Evolutionary conservation across 1,140 invertebrate genomes (phyloP), one percentile per base, ranked within the genome.

Genomic region (Conus ventricosus): DNA sequence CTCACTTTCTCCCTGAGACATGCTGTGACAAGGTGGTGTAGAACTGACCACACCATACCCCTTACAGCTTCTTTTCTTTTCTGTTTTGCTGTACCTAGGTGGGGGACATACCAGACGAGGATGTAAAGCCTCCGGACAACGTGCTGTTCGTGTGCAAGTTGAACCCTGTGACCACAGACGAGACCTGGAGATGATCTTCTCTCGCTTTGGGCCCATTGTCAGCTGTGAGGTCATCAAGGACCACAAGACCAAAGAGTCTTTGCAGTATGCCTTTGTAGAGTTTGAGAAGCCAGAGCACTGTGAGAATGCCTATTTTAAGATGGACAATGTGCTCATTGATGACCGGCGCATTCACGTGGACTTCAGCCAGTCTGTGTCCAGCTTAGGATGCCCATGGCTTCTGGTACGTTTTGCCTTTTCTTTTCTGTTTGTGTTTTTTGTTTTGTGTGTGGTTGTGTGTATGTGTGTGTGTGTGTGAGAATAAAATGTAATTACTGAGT

Each of bases 241-340:
- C 95, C 97, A 97, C 89, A 97, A 98, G 93, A 97, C 98, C 5
- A 97, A 97, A 13, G 98, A 99, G 94, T 99, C 99, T 0, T 96
- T 99, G 84, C 99, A 99, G 93, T 99, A 99, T 95, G 99, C 99
- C 5, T 99, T 99, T 94, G 98, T 99, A 91, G 99, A 99, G 95
- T 99, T 99, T 96, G 98, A 97, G 89, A 97, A 99, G 90, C 97
- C 97, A 97, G 94, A 99, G 94, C 97, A 98, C 15, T 99, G 99
- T 96, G 99, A 99, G 96, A 97, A 98, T 91, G 99, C 99, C 5
- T 99, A 98, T 95, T 99, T 99, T 92, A 99, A 99, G 96, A 99
- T 99, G 99, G 99, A 99, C 93, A 99, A 99, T 96, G 99, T 99
- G 0, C 95, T 99, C 0, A 99, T 99, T 92, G 99, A 99, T 96